Conservation (phyloP, 2,113 vertebrate genomes). For the Blennius ocellaris region DNA sequence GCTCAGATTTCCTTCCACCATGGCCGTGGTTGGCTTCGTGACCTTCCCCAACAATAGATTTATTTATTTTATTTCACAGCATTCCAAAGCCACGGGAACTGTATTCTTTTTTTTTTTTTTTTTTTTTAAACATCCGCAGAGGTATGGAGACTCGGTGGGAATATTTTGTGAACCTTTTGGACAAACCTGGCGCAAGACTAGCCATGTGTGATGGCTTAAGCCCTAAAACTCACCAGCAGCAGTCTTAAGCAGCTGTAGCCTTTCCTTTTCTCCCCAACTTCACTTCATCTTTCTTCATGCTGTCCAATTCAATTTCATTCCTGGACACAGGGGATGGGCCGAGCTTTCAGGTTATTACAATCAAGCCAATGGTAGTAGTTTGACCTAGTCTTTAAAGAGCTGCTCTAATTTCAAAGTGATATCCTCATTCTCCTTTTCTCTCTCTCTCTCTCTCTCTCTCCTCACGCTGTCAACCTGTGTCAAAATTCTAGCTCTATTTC, state of each 20-base stretch:
- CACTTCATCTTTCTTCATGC: slow-evolving; percentile 16
- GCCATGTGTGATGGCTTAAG: not conserved
- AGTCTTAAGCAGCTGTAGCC: slow-evolving; percentile 14
- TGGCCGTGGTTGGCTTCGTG: slow-evolving; percentile 21
- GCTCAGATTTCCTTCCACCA: slow-evolving; percentile 3
- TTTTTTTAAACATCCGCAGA: slow-evolving; percentile 14
- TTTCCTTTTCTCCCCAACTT: slow-evolving; percentile 3
- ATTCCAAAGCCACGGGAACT: slow-evolving; percentile 8
- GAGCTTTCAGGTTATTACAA: slow-evolving; percentile 37
- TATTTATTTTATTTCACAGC: slow-evolving; percentile 27
- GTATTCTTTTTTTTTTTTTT: slow-evolving; percentile 15
- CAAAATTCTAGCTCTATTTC: slow-evolving; percentile 8
- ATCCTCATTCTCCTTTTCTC: not conserved
- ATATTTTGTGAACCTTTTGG: not conserved
- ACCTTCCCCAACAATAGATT: slow-evolving; percentile 39
- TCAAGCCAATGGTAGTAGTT: slow-evolving; percentile 30
- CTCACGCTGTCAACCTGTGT: not conserved
- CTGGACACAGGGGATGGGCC: slow-evolving; percentile 18
- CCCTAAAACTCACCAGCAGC: slow-evolving; percentile 10
- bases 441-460: not conserved
- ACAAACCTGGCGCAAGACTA: slow-evolving; percentile 2
- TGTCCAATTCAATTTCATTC: slow-evolving; percentile 38
- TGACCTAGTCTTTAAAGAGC: slow-evolving; percentile 11
- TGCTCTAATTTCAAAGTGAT: slow-evolving; percentile 3
- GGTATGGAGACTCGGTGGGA: not conserved